Base-by-base conservation (phyloP, 1,140 invertebrate species). In the Dinothrombium tinctorium region DNA sequence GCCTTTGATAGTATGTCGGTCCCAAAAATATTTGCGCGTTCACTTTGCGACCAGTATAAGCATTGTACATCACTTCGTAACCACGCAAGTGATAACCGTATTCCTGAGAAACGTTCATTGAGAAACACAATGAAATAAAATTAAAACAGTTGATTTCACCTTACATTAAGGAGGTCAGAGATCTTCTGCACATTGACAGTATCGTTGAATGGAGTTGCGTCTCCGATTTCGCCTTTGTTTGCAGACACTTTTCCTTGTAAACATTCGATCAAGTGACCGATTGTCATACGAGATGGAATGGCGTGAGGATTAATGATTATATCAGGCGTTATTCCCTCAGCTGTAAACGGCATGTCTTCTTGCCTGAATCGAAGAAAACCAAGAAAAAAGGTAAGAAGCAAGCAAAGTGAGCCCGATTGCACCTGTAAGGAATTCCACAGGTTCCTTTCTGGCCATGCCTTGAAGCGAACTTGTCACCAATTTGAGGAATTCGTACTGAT, bases 251-350 rank as follows among this genome's bases (percentile, higher is more conserved):
- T 96, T 3, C 89, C 89, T 64, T 96, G 90, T 45, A 98, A 73
- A 60, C 90, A 96, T 58, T 98, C 90, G 59, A 98, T 98, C 66
- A 98, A 92, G 66, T 98, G 92, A 60, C 90, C 90, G 71, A 98
- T 92, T 54, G 90, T 98, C 90, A 98, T 98, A 74, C 90, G 83
- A 56, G 83, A 90, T 42, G 90, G 90, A 57, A 98, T 92, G 56
- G 92, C 90, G 53, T 98, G 90, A 46, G 90, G 90, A 61, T 98
- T 98, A 56, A 98, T 95, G 47, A 98, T 96, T 53, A 98, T 92
- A 59, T 98, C 90, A 0, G 90, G 90, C n/a, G 83, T 82, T 20
- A 98, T 60, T 6, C 90, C 90, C 65, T 96, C 90, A 56, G 74
- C 79, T 1, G 89, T 94, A 55, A 98, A 98, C 4, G 84, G 80